Evolutionary conservation across 2,888 invertebrate genomes (phyloP).

Genomic region (Epirrhoe alternata): DNA sequence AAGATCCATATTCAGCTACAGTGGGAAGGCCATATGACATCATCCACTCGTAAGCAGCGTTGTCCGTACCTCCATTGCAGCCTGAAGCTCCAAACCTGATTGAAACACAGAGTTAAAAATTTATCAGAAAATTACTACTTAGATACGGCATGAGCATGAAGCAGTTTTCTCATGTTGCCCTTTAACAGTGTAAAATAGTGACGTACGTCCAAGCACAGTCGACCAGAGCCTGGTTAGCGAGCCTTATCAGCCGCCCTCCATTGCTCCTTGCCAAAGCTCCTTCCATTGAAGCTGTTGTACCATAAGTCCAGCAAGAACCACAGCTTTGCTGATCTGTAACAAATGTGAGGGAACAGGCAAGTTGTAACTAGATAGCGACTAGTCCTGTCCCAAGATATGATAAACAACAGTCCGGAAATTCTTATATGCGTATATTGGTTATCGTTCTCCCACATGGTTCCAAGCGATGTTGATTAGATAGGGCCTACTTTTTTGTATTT

Average conservation of each 20-base stretch:
- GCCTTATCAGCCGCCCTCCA: conserved; percentile 63
- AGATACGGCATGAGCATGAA: too few relatives aligned
- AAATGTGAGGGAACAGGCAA: background rate
- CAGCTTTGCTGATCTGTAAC: conserved; percentile 65
- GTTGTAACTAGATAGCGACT: background rate
- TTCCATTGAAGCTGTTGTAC: conserved; percentile 65
- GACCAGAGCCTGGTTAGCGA: conserved; percentile 69
- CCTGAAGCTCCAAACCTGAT: conserved; percentile 90
- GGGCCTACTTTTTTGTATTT: too few relatives aligned
- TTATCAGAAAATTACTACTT: background rate
- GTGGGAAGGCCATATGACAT: conserved; percentile 91
- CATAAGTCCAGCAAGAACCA: conserved; percentile 70
- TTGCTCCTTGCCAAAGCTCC: conserved; percentile 68
- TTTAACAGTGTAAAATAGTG: background rate
- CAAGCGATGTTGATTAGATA: too few relatives aligned
- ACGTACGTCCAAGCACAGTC: conserved; percentile 73
- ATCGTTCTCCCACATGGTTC: too few relatives aligned
- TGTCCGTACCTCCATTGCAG: conserved; percentile 96
- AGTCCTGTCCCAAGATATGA: too few relatives aligned
- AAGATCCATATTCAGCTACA: conserved; percentile 95
- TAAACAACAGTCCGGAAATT: too few relatives aligned
- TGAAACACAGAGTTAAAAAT: background rate
- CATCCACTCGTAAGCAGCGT: conserved; percentile 94
- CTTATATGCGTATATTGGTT: too few relatives aligned
- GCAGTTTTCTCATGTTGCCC: too few relatives aligned